phyloP scores from a whole-genome alignment of 2,888 invertebrate species.

The Drosophila acutilabella region DNA sequence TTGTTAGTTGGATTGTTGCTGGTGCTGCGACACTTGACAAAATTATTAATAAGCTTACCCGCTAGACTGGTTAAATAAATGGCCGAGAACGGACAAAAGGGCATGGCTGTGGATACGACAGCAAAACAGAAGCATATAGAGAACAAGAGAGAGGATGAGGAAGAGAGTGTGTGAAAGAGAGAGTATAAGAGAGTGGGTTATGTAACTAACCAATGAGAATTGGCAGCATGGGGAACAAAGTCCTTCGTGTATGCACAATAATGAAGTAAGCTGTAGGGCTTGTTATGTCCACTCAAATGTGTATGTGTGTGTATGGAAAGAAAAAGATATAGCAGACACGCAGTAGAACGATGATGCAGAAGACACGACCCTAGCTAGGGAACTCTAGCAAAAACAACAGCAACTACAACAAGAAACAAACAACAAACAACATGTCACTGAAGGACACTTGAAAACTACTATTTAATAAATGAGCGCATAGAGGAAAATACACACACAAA shows the following conservation, averaged over 20 bases:
- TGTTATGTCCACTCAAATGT: slow-evolving; percentile 46
- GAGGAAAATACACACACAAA: slow-evolving; percentile 51
- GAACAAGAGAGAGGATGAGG: slow-evolving; percentile 12
- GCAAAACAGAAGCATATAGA: not conserved
- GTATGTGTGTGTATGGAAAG: slow-evolving; percentile 29
- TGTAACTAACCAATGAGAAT: slow-evolving; percentile 16
- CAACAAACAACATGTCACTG: slow-evolving; percentile 78
- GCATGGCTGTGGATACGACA: slow-evolving; percentile 3
- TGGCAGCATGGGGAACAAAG: slow-evolving; percentile 1
- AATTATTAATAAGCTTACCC: slow-evolving; percentile 75
- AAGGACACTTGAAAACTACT: slow-evolving; percentile 83
- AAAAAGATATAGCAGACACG: slow-evolving; percentile 67
- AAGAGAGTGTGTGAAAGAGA: not conserved
- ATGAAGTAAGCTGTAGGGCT: slow-evolving; percentile 69
- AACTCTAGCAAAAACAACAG: slow-evolving; percentile 37
- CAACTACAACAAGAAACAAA: slow-evolving; percentile 61
- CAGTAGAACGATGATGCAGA: slow-evolving; percentile 48
- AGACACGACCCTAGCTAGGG: slow-evolving; percentile 49
- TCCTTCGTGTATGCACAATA: slow-evolving; percentile 73
- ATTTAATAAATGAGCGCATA: slow-evolving; percentile 82
- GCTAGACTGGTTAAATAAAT: slow-evolving; percentile 66
- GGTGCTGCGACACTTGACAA: slow-evolving; percentile 59
- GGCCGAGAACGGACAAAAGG: slow-evolving; percentile 31
- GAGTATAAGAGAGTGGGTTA: slow-evolving; percentile 11
- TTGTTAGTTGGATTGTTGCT: slow-evolving; percentile 34